Conservation (phyloP, 2,113 vertebrate genomes). For the Trogon surrucura region DNA sequence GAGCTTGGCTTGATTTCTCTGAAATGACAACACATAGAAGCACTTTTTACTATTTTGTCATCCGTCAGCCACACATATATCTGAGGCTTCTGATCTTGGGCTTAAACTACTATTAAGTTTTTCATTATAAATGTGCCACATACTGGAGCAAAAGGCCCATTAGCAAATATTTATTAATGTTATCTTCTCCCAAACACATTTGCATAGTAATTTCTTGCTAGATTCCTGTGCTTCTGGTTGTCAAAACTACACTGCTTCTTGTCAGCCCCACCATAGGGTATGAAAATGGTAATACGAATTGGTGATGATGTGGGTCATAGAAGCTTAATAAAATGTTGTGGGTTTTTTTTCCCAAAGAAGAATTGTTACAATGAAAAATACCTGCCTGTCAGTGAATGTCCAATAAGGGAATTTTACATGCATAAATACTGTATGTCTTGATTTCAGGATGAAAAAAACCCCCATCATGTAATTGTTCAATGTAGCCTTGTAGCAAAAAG, state of each 20-base stretch:
- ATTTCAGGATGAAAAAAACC: not conserved
- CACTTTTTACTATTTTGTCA: not conserved
- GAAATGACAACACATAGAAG: not conserved
- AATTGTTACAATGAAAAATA: conserved; percentile 24
- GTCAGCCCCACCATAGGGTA: conserved; percentile 50
- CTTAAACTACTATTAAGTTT: not conserved
- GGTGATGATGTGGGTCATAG: conserved; percentile 5
- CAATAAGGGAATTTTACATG: not conserved
- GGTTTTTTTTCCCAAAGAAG: not conserved
- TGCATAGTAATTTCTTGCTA: conserved; percentile 65
- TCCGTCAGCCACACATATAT: not conserved
- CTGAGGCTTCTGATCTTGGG: not conserved
- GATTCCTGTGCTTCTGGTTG: conserved; percentile 46
- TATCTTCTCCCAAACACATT: conserved; percentile 44
- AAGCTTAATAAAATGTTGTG: conserved; percentile 41
- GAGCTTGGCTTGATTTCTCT: not conserved
- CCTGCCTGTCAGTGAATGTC: not conserved
- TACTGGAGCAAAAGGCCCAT: conserved; percentile 26
- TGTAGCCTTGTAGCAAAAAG: not conserved
- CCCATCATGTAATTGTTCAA: not conserved
- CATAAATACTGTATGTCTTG: not conserved
- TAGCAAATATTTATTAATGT: conserved; percentile 64
- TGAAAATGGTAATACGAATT: conserved; percentile 55
- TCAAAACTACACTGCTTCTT: conserved; percentile 52
- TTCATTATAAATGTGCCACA: conserved; percentile 45